Conservation (phyloP, 2,113 vertebrate species). For the Nycticebus coucang region DNA sequence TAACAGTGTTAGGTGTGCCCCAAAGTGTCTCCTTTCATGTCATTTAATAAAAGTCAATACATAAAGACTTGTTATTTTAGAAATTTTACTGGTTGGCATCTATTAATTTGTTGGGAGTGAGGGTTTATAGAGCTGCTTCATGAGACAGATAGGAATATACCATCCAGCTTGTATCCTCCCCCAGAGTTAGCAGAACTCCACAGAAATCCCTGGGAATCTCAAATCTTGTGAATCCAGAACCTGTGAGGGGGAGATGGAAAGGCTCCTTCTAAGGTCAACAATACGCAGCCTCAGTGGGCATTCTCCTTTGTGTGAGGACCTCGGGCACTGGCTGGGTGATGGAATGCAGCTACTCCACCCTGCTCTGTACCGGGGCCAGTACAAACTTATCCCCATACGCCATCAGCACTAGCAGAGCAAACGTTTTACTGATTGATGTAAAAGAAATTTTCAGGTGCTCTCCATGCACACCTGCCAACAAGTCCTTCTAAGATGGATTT, state of each 20-base stretch:
- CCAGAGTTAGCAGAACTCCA: background rate
- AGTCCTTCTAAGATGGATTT: background rate
- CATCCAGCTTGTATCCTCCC: background rate
- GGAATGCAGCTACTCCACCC: rapidly evolving
- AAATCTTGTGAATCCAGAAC: background rate
- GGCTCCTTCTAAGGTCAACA: background rate
- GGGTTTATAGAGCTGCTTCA: background rate
- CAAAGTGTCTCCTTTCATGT: background rate
- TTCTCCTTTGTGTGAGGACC: too few relatives aligned
- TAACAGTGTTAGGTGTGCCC: too few relatives aligned
- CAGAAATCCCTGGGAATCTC: background rate
- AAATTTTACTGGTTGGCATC: background rate
- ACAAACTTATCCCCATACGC: too few relatives aligned
- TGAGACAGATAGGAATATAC: background rate
- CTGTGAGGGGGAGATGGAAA: background rate
- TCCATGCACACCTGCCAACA: background rate
- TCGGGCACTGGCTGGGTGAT: background rate
- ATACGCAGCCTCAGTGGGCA: background rate
- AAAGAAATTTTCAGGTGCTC: background rate
- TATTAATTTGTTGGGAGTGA: background rate
- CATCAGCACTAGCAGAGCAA: background rate
- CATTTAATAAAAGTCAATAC: background rate
- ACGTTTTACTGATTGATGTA: background rate
- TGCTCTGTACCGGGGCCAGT: background rate
- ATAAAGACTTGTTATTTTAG: background rate